These are phyloP conservation scores for Embidobia sp. DNA, from an alignment of 2,888 invertebrate species.

Conservation along the genomic window DNA sequence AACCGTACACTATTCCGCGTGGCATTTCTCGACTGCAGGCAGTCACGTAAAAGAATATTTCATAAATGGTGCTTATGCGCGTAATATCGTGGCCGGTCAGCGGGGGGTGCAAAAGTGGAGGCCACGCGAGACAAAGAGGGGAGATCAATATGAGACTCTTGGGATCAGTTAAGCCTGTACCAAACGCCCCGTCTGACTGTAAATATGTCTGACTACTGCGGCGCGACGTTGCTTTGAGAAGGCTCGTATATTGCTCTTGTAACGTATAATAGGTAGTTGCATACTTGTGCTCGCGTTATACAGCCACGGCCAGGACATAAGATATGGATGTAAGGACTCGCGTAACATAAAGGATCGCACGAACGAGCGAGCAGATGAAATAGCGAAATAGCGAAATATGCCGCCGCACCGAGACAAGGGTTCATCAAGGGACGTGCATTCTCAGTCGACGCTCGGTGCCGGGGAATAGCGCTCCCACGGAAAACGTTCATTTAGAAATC, in stretches of 20 bases:
- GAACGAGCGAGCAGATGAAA: constrained; percentile 28
- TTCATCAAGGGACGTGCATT: constrained; percentile 31
- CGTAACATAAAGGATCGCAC: constrained; percentile 37
- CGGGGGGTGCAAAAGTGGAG: constrained; percentile 8
- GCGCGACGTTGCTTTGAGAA: constrained; percentile 49
- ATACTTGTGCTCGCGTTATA: constrained; percentile 20
- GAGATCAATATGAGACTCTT: constrained; percentile 60
- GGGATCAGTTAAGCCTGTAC: constrained; percentile 56
- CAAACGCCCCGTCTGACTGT: constrained; percentile 55
- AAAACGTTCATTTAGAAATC: constrained; percentile 41
- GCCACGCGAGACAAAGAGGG: constrained; percentile 50
- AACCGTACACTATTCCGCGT: too few species aligned
- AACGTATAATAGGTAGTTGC: constrained; percentile 57
- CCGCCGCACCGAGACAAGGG: constrained; percentile 23
- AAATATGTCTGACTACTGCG: constrained; percentile 62
- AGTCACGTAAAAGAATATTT: too few species aligned
- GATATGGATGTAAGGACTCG: constrained; percentile 55
- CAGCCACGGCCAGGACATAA: constrained; percentile 31
- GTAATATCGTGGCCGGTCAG: too few species aligned
- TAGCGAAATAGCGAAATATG: constrained; percentile 34
- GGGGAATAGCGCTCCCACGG: neutral
- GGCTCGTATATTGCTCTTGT: constrained; percentile 49
- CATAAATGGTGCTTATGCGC: too few species aligned
- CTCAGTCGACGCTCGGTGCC: constrained; percentile 5
- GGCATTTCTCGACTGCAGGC: too few species aligned